Percentiles rank a stretch among this genome's conserved stretches.
These are phyloP conservation scores for Girardinichthys multiradiatus DNA, from an alignment of 2,113 vertebrate species.

Conservation along the genomic window DNA sequence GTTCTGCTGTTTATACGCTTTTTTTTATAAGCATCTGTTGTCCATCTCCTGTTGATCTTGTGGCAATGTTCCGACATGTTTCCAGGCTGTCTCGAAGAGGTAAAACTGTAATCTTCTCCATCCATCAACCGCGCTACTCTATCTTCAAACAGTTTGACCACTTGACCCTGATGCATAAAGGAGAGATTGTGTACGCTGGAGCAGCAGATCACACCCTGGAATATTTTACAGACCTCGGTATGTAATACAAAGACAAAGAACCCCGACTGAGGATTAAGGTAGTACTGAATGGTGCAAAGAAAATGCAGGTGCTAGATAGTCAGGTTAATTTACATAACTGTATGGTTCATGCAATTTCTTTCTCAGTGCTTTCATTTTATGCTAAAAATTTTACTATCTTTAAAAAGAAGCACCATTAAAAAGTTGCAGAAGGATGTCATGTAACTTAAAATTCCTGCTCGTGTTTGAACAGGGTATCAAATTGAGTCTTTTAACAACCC, in stretches of 20 bases:
- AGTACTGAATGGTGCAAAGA: too few relatives aligned
- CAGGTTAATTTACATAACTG: neutral
- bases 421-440: neutral
- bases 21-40: neutral
- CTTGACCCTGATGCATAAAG: constrained; percentile 82
- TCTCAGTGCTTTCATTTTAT: too few relatives aligned
- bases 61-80: constrained; percentile 11
- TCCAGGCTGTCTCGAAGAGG: constrained; percentile 78
- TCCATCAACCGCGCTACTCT: constrained; percentile 84
- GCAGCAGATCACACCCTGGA: constrained; percentile 55
- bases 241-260: neutral
- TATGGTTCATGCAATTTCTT: neutral
- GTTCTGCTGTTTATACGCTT: neutral
- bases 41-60: neutral
- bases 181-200: constrained; percentile 80
- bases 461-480: constrained; percentile 72
- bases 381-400: neutral
- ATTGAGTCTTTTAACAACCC: constrained; percentile 82
- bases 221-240: constrained; percentile 79
- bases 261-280: too few relatives aligned
- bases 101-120: constrained; percentile 85
- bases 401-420: neutral
- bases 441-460: neutral
- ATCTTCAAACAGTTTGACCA: constrained; percentile 83
- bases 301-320: neutral